A percentile compares a stretch with the other conserved stretches of the same genome.
These are phyloP conservation scores for Bradypus variegatus DNA, from an alignment of 2,797 vertebrate genomes.

Conservation along the genomic window DNA sequence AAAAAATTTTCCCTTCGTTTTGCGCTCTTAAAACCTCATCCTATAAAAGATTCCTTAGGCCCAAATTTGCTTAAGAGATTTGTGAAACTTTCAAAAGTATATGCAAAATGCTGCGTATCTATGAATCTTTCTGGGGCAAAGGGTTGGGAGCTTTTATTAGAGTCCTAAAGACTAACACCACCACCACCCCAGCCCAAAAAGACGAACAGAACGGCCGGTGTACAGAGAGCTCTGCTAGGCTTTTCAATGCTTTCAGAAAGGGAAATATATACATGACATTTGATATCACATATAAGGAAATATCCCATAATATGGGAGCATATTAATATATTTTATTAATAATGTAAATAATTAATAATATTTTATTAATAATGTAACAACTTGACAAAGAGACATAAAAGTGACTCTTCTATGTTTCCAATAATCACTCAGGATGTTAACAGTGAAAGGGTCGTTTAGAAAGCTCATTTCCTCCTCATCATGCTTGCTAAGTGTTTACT, in stretches of 20 bases:
- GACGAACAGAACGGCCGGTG: background rate
- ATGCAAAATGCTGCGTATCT: background rate
- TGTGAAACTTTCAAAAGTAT: background rate
- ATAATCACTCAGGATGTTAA: slow-evolving; percentile 56
- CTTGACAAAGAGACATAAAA: slow-evolving; percentile 34
- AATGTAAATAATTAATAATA: slow-evolving; percentile 42
- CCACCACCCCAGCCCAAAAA: background rate
- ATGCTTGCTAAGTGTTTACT: slow-evolving; percentile 65
- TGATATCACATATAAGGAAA: slow-evolving; percentile 4
- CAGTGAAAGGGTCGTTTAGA: slow-evolving; percentile 64
- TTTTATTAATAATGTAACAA: slow-evolving; percentile 47
- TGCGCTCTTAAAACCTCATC: background rate
- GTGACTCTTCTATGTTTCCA: slow-evolving; percentile 50
- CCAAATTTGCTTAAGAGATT: slow-evolving; percentile 24
- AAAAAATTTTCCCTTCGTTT: background rate
- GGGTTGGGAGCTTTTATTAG: background rate
- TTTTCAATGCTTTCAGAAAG: slow-evolving; percentile 14
- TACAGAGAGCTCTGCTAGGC: background rate
- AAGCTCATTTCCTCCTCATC: slow-evolving; percentile 67
- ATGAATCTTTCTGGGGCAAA: background rate
- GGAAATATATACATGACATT: background rate
- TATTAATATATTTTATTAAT: slow-evolving; percentile 36
- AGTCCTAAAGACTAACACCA: background rate
- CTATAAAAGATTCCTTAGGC: background rate
- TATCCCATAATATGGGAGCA: background rate